Evolutionary conservation across 2,797 vertebrate species (phyloP).

Genomic region (Rhinoraja longicauda): DNA sequence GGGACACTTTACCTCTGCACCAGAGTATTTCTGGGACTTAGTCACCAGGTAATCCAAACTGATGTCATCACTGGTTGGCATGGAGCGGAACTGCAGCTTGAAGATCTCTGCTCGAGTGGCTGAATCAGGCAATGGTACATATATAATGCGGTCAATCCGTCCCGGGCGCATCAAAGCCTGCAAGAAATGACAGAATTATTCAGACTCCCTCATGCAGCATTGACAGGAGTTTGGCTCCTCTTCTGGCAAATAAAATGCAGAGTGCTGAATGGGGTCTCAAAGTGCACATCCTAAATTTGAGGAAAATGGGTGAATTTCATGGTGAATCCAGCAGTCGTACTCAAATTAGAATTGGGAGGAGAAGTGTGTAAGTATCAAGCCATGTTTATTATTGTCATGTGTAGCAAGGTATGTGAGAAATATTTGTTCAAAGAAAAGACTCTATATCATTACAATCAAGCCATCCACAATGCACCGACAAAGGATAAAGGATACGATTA

Average conservation of each 20-base stretch:
- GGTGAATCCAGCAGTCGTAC: neutral
- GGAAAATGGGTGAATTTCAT: neutral
- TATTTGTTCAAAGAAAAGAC: too few species aligned
- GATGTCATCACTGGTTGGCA: conserved; percentile 70
- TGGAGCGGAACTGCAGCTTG: conserved; percentile 69
- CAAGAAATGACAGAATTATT: conserved; percentile 21
- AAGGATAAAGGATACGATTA: too few species aligned
- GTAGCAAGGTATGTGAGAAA: too few species aligned
- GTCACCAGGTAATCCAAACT: conserved; percentile 67
- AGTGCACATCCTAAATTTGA: neutral
- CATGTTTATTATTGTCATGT: neutral
- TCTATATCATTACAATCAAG: too few species aligned
- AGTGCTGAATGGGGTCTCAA: neutral
- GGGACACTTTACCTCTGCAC: conserved; percentile 75
- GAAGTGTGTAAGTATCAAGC: neutral
- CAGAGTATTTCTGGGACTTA: conserved; percentile 79
- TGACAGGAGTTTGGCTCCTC: neutral
- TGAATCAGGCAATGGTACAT: conserved; percentile 82
- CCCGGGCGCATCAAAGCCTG: conserved; percentile 93
- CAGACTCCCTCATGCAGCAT: neutral
- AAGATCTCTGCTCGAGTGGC: conserved; percentile 79
- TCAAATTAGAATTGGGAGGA: neutral
- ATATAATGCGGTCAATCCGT: conserved; percentile 86
- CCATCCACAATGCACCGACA: too few species aligned
- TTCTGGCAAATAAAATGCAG: too few species aligned